Percentiles rank a stretch among this genome's conserved stretches.
phyloP scores from a whole-genome alignment of 2,797 vertebrate genomes.

The Allobates femoralis region DNA sequence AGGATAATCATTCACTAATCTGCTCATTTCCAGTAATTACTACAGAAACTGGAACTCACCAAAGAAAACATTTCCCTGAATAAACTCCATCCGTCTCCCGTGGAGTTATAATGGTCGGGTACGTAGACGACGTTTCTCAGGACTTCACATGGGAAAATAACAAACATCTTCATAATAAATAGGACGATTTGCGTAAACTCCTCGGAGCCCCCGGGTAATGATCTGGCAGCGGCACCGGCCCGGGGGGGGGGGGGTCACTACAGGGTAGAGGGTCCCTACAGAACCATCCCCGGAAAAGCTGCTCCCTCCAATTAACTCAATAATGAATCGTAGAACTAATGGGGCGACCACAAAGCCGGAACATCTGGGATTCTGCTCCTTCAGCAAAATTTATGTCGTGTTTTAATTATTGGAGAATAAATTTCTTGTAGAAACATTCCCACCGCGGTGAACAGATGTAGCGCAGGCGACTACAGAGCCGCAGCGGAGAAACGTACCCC shows the following conservation, averaged over 20 bases:
- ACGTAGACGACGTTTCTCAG: background rate
- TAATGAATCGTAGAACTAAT: background rate
- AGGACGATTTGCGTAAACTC: background rate
- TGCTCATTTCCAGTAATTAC: background rate
- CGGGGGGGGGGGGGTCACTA: background rate
- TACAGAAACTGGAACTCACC: background rate
- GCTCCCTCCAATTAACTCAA: background rate
- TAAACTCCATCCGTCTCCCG: background rate
- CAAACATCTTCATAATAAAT: constrained; percentile 2
- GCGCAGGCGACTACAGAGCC: background rate
- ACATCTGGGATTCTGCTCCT: constrained; percentile 10
- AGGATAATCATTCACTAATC: background rate
- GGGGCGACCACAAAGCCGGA: constrained; percentile 8
- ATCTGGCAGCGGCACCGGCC: background rate
- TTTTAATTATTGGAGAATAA: constrained; percentile 10
- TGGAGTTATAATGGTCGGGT: background rate
- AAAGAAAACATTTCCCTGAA: background rate
- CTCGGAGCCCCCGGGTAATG: background rate
- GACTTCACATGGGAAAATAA: background rate
- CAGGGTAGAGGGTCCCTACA: background rate
- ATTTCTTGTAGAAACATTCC: background rate
- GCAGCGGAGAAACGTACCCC: background rate
- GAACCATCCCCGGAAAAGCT: background rate
- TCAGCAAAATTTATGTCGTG: background rate
- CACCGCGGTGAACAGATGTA: background rate